Evolutionary conservation across 1,140 invertebrate species (phyloP), one percentile per base, ranked within the genome.

Genomic region (Hirudo medicinalis): DNA sequence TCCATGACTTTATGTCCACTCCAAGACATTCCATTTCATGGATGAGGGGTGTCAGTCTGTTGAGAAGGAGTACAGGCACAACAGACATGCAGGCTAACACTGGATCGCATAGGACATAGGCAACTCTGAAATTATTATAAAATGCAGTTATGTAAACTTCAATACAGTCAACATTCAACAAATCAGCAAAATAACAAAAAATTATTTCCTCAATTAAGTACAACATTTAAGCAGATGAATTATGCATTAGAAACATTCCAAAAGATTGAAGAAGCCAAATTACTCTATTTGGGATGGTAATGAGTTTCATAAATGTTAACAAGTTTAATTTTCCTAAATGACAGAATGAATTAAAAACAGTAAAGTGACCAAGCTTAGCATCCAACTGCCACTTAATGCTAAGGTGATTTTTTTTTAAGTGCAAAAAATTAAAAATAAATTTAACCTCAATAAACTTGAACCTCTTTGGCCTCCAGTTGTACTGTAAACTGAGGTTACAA

Each of bases 61-160:
- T 73, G n/a, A 73, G 69, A 49, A 73, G 32, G 11, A 73, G 49
- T 19, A 70, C 36, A 49, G 72, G 72, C 49, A 66, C 55, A 19
- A 73, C 55, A 4, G 68, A 29, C 36, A 73, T 70, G 22, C 69
- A 73, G 5, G 72, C 72, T 54, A 73, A 20, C 0, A 73, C 72
- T 22, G 72, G 72, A 49, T 73, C 72, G 60, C 72, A 73, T 9
- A 73, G 25, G 55, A 73, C 72, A 53, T 73, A 73, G 25, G 43
- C 72, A 29, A 70, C 72, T 53, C 72, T 73, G 69, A 8, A 72
- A 69, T 9, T 5, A 32, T 70, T 63, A n/a, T 63, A 25, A 63
- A 11, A 25, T 63, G 4, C 8, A 15, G 19, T 63, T 63, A 63
- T 63, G 9, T 63, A 22, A 63, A 63, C 15, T 15, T 25, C 11